Evolutionary conservation across 2,113 vertebrate genomes (phyloP).

Genomic region (Coturnix japonica): DNA sequence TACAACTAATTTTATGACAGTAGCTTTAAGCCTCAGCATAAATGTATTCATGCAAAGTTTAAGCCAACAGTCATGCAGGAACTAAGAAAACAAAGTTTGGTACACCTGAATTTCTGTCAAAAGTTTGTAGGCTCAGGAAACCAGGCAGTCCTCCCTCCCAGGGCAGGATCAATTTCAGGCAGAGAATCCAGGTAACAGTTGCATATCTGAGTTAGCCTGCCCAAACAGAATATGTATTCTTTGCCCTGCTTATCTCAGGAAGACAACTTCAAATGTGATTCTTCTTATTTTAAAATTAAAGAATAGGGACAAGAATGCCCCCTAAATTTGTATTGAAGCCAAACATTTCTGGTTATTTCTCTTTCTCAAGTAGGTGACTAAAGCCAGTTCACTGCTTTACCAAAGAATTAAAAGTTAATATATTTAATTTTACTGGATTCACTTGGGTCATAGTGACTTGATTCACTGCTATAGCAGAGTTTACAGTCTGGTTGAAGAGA

Average conservation of each 20-base stretch:
- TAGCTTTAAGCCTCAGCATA: background rate
- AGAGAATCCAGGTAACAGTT: background rate
- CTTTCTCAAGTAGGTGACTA: background rate
- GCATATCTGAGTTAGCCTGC: background rate
- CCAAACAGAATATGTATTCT: background rate
- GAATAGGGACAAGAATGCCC: background rate
- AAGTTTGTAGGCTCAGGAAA: background rate
- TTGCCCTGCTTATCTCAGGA: background rate
- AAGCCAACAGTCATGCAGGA: background rate
- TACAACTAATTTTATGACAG: background rate
- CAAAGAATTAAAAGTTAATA: background rate
- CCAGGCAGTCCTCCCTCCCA: background rate
- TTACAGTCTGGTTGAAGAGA: background rate
- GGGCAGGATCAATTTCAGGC: background rate
- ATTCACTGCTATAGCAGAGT: background rate
- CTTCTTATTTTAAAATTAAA: background rate
- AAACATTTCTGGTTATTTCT: background rate
- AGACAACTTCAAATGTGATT: background rate
- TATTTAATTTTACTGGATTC: background rate
- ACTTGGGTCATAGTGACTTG: background rate
- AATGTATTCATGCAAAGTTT: background rate
- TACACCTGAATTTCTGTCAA: background rate
- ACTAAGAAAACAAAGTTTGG: background rate
- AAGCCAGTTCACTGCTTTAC: background rate
- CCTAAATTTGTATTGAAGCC: background rate